Evolutionary conservation across 2,888 invertebrate genomes (phyloP), one percentile per base, ranked within the genome.

Genomic region (Perdita meconis): DNA sequence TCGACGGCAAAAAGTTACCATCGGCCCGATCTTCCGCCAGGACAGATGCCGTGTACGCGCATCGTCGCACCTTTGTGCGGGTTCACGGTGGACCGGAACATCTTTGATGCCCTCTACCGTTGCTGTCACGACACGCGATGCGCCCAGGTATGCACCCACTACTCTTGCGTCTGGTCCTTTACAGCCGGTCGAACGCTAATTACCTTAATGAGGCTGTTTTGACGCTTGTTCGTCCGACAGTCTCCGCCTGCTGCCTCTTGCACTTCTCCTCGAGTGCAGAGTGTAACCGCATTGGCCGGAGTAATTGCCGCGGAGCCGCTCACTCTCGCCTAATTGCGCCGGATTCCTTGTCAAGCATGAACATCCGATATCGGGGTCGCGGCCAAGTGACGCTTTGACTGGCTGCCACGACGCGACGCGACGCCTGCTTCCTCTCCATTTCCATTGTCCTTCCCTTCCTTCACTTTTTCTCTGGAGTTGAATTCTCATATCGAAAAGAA

Each of bases 321-420:
- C 78, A 68, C 82, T 79, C 78, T 80, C 84, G 66, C 83, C 88
- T 90, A 89, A 89, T 89, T 90, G 89, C 86, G 67, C 78, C 70
- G 84, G 84, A 89, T 88, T 89, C 89, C 88, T 88, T 85, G 88
- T 86, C 88, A 83, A 88, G 85, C 83, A 83, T 81, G 83, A 85
- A 84, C 83, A 68, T 79, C 82, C 85, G 85, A 87, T 88, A 87
- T 85, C 83, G 84, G 76, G 82, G 81, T 68, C 78, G 70, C 44
- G 67, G 61, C 53, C 73, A 70, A 76, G 68, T 71, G 73, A 81
- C 56, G 77, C 70, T 67, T 44, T 59, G 55, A 77, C 67, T 64
- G 65, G 55, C 56, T 66, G 26, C 38, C 24, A 38, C 74, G 56
- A 65, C 64, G 51, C 51, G 26, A 30, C 24, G 38, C 74, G 56